Conservation (phyloP, 1,140 invertebrate species). For the Ruditapes philippinarum region DNA sequence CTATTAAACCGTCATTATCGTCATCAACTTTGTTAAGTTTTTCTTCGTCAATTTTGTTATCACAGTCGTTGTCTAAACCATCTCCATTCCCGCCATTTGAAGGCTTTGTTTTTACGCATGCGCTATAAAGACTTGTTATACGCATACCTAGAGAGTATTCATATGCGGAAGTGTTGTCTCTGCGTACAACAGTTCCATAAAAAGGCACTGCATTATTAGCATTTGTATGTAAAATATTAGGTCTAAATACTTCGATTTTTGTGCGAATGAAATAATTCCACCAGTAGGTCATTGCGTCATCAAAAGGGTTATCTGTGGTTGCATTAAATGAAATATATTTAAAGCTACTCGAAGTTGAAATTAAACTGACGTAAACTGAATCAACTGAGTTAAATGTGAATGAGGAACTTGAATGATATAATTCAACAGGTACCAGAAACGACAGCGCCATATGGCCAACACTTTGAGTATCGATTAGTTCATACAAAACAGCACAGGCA, state of each 20-base stretch:
- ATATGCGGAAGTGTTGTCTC: slow-evolving; percentile 34
- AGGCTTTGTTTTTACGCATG: slow-evolving; percentile 1
- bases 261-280: slow-evolving; percentile 53
- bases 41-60: slow-evolving; percentile 65
- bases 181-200: slow-evolving; percentile 17
- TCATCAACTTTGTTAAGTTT: slow-evolving; percentile 52
- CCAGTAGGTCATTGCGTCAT: slow-evolving; percentile 40
- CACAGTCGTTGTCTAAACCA: slow-evolving; percentile 65
- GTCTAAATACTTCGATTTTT: neutral
- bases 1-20: slow-evolving; percentile 45
- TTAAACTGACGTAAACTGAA: neutral
- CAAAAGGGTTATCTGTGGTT: slow-evolving; percentile 13
- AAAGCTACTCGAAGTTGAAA: neutral
- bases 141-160: slow-evolving; percentile 53
- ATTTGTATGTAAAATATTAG: slow-evolving; percentile 22
- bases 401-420: slow-evolving; percentile 32
- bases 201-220: slow-evolving; percentile 40
- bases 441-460: slow-evolving; percentile 2
- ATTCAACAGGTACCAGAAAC: slow-evolving; percentile 28
- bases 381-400: slow-evolving; percentile 7
- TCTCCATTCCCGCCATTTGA: slow-evolving; percentile 61
- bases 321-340: slow-evolving; percentile 15
- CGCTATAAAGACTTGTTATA: slow-evolving; percentile 44
- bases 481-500: slow-evolving; percentile 1
- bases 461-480: neutral